Conservation (phyloP, 2,113 vertebrate species). For the Callionymus lyra region DNA sequence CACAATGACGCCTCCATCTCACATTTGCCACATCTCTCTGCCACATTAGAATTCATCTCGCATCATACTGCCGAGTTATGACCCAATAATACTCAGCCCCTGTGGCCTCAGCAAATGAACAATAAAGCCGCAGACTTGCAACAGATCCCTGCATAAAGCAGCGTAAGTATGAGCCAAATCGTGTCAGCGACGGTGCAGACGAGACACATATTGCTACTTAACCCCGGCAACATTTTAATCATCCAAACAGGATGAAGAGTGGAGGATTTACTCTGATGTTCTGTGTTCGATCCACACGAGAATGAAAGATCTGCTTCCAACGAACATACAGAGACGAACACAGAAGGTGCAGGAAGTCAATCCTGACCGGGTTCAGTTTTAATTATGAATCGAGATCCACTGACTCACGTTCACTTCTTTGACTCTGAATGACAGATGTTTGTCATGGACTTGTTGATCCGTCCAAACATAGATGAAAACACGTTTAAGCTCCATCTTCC, state of each 20-base stretch:
- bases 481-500: too few species aligned
- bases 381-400: too few species aligned
- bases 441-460: too few species aligned
- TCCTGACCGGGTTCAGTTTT: too few species aligned
- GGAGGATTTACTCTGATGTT: not conserved
- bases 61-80: conserved; percentile 59
- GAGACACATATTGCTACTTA: conserved; percentile 40
- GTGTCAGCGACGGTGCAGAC: conserved; percentile 21
- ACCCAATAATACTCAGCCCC: conserved; percentile 60
- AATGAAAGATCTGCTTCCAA: too few species aligned
- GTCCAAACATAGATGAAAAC: too few species aligned
- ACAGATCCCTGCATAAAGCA: conserved; percentile 34
- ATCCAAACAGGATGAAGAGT: conserved; percentile 27
- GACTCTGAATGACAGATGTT: too few species aligned
- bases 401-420: too few species aligned
- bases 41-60: conserved; percentile 59
- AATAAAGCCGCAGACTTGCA: conserved; percentile 55
- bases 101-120: conserved; percentile 58
- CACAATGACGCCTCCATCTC: conserved; percentile 32
- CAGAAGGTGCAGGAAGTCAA: too few species aligned
- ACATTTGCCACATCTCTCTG: conserved; percentile 34
- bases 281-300: too few species aligned
- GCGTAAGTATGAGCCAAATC: conserved; percentile 37
- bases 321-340: too few species aligned
- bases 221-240: conserved; percentile 25